Conservation (phyloP, 2,113 vertebrate genomes). For the Bungarus multicinctus region DNA sequence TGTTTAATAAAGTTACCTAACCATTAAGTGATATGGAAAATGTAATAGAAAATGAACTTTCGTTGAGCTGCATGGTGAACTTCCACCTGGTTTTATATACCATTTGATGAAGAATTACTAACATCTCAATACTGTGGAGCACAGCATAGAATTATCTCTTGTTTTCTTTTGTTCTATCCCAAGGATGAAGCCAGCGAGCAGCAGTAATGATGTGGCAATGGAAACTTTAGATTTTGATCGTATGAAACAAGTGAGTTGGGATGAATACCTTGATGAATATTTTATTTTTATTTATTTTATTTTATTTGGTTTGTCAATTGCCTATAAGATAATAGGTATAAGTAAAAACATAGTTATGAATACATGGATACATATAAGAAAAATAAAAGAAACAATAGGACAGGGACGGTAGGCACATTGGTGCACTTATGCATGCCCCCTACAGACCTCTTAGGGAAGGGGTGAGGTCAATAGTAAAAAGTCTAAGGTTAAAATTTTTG, state of each 20-base stretch:
- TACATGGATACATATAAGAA: no score
- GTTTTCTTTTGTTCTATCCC: background rate
- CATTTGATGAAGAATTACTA: background rate
- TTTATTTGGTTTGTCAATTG: no score
- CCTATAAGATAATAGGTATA: no score
- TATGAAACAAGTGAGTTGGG: conserved; percentile 90
- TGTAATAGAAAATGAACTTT: background rate
- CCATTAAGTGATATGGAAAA: background rate
- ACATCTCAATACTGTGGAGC: background rate
- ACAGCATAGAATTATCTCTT: conserved; percentile 3
- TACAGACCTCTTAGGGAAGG: no score
- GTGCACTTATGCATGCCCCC: no score
- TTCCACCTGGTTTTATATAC: background rate
- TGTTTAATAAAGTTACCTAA: background rate
- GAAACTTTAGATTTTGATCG: conserved; percentile 95
- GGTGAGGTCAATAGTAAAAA: no score
- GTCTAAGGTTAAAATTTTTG: no score
- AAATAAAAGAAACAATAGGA: no score
- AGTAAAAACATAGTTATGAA: no score
- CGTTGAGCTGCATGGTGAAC: background rate
- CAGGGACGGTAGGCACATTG: no score
- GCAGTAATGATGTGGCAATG: conserved; percentile 82
- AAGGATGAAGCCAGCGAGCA: conserved; percentile 92
- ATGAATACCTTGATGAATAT: background rate
- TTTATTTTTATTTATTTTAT: no score